A percentile compares a stretch with the other conserved stretches of the same genome.
Evolutionary conservation across 2,797 vertebrate genomes (phyloP).

Genomic region (Adelosebastes latens): DNA sequence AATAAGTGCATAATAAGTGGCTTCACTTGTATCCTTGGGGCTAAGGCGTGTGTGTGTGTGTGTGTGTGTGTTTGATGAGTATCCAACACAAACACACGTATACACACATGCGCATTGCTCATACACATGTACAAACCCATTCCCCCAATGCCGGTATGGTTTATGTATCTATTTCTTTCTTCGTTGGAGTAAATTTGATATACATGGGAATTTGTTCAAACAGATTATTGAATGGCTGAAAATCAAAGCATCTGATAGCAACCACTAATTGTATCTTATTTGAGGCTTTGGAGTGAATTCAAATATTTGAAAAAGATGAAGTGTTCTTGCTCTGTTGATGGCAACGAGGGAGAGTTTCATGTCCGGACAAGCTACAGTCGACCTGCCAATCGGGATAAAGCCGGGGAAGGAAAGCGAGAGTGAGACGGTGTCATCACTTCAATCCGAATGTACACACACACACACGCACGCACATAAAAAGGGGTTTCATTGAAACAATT

Average conservation of each 20-base stretch:
- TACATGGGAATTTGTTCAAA: neutral
- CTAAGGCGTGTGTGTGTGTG: conserved; percentile 58
- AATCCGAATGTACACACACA: conserved; percentile 43
- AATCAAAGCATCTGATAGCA: neutral
- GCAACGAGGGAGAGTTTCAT: conserved; percentile 51
- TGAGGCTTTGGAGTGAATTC: conserved; percentile 14
- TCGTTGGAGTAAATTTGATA: neutral
- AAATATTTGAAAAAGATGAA: conserved; percentile 22
- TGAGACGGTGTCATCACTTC: conserved; percentile 54
- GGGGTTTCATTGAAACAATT: conserved; percentile 42
- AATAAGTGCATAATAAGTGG: conserved; percentile 60
- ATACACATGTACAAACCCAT: conserved; percentile 26
- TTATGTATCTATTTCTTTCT: conserved; percentile 13
- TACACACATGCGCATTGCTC: neutral
- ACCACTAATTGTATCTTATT: neutral
- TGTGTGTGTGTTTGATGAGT: conserved; percentile 55
- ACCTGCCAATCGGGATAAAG: conserved; percentile 38
- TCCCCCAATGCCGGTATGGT: conserved; percentile 2
- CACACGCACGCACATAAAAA: conserved; percentile 7
- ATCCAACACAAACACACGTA: conserved; percentile 64
- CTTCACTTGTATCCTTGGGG: conserved; percentile 55
- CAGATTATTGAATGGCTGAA: neutral
- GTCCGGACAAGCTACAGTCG: conserved; percentile 63
- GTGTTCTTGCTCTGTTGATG: conserved; percentile 27
- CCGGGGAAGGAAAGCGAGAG: conserved; percentile 40